A percentile compares a stretch with the other conserved stretches of the same genome.
These are phyloP conservation scores for Druon quercuslanigerum DNA, from an alignment of 1,140 invertebrate genomes.

Conservation along the genomic window DNA sequence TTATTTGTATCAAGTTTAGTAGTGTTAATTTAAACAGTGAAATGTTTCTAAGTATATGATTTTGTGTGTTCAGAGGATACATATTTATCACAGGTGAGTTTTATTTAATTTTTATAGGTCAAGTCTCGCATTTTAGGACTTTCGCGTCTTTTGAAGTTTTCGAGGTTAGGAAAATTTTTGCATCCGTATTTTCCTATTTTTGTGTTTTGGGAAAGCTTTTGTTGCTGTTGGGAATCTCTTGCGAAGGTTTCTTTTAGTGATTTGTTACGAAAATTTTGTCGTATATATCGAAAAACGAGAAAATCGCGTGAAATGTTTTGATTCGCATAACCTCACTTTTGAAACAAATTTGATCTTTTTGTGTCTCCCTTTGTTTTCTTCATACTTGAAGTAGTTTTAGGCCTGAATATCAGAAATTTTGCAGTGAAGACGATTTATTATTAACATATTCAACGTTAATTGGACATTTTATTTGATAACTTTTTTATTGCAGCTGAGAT, in stretches of 20 bases:
- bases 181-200: too few species aligned
- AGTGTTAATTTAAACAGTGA: not conserved
- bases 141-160: not conserved
- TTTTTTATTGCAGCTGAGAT: too few species aligned
- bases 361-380: too few species aligned
- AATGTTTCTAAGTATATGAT: not conserved
- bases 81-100: not conserved
- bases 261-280: not conserved
- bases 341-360: not conserved
- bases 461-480: too few species aligned
- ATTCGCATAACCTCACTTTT: conserved; percentile 1
- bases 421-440: too few species aligned
- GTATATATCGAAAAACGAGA: not conserved
- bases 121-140: not conserved
- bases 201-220: too few species aligned
- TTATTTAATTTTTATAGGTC: not conserved
- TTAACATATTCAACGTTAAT: too few species aligned
- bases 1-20: not conserved
- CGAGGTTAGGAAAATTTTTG: too few species aligned
- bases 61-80: not conserved
- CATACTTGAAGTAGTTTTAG: too few species aligned
- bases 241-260: too few species aligned
- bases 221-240: too few species aligned
- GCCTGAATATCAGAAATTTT: too few species aligned
- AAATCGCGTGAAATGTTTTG: not conserved